These are phyloP conservation scores for Sebastes umbrosus DNA, from an alignment of 2,797 vertebrate species.

Conservation along the genomic window DNA sequence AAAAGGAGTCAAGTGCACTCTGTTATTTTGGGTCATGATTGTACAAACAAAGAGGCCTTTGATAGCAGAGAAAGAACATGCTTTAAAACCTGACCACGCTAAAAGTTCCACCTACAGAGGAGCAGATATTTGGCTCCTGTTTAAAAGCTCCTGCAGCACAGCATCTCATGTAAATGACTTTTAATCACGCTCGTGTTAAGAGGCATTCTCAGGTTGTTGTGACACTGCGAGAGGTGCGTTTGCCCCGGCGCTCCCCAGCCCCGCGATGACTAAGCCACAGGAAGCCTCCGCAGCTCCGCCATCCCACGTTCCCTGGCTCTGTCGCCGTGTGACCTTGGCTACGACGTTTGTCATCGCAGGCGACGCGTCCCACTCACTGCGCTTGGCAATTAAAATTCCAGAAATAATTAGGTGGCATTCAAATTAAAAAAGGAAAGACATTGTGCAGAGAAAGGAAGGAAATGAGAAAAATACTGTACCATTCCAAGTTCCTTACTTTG, in stretches of 20 bases:
- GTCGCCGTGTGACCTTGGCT: conserved; percentile 73
- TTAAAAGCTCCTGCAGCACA: conserved; percentile 7
- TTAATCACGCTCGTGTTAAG: conserved; percentile 34
- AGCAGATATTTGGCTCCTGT: conserved; percentile 5
- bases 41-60: conserved; percentile 47
- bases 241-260: conserved; percentile 34
- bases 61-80: background rate
- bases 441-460: background rate
- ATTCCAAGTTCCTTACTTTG: conserved; percentile 15
- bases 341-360: conserved; percentile 54
- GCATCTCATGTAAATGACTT: conserved; percentile 44
- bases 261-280: conserved; percentile 67
- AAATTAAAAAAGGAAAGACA: conserved; percentile 38
- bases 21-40: conserved; percentile 29
- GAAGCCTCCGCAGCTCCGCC: conserved; percentile 63
- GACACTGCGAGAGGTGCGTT: conserved; percentile 49
- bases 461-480: conserved; percentile 17
- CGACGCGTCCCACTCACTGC: conserved; percentile 58
- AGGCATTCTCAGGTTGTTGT: conserved; percentile 47
- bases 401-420: conserved; percentile 69
- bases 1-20: conserved; percentile 61
- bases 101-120: conserved; percentile 25
- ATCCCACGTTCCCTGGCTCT: conserved; percentile 60
- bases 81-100: conserved; percentile 8
- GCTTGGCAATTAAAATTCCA: conserved; percentile 71